phyloP scores from a whole-genome alignment of 2,888 invertebrate genomes.

The Clitarchus hookeri region DNA sequence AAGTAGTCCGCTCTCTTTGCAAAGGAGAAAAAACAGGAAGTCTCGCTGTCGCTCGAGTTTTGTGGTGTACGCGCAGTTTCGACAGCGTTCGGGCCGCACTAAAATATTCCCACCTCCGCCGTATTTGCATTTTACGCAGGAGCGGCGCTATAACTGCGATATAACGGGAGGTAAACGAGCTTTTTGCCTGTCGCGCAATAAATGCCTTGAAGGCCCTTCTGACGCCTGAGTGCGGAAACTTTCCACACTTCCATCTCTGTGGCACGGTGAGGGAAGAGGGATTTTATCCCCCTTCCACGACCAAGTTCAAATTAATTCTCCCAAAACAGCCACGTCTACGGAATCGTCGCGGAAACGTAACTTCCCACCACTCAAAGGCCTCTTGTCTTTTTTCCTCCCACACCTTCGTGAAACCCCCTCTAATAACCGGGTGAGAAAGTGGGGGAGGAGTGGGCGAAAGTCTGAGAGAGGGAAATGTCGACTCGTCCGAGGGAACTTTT shows the following conservation, averaged over 20 bases:
- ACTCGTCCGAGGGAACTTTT: conserved; percentile 16
- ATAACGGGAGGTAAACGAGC: not conserved
- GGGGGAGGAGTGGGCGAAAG: not conserved
- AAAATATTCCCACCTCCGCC: too few species aligned
- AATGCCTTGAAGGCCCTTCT: not conserved
- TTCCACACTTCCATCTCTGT: not conserved
- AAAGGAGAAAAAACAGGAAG: too few species aligned
- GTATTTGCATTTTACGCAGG: too few species aligned
- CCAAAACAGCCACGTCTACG: not conserved
- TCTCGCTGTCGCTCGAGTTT: too few species aligned
- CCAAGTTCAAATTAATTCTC: not conserved
- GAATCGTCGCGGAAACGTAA: conserved; percentile 1
- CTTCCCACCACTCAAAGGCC: not conserved
- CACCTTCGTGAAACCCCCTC: not conserved
- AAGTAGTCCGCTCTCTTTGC: too few species aligned
- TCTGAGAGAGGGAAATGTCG: conserved; percentile 15
- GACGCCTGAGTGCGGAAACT: not conserved
- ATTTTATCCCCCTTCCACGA: not conserved
- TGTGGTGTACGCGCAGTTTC: too few species aligned
- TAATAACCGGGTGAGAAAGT: not conserved
- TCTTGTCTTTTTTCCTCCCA: not conserved
- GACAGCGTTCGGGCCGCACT: too few species aligned
- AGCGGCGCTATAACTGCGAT: too few species aligned
- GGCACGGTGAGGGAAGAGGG: not conserved
- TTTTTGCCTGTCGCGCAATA: not conserved